A percentile compares a stretch with the other conserved stretches of the same genome.
Conservation (phyloP, 1,140 invertebrate species). For the Spodoptera frugiperda region DNA sequence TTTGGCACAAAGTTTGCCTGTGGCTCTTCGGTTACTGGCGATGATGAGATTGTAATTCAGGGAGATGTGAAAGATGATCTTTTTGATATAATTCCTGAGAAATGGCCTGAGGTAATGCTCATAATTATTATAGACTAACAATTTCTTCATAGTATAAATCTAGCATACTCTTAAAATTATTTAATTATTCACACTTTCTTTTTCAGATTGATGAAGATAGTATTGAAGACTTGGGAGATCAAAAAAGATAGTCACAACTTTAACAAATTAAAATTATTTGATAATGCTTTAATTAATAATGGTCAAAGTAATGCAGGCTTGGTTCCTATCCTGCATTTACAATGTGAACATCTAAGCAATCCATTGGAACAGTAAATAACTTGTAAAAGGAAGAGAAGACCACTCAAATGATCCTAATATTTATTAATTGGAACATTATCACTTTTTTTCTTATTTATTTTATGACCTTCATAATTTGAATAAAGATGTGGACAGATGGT, state of each 20-base stretch:
- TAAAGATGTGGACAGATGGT: conserved; percentile 51
- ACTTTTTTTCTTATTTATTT: conserved; percentile 61
- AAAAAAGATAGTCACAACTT: conserved; percentile 87
- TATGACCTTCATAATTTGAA: conserved; percentile 59
- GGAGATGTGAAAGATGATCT: conserved; percentile 99
- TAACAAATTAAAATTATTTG: conserved; percentile 36
- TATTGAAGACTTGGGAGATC: conserved; percentile 91
- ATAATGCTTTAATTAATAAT: conserved; percentile 51
- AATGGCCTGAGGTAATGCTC: conserved; percentile 94
- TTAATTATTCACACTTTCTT: conserved; percentile 45
- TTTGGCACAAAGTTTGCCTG: conserved; percentile 99
- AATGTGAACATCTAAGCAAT: too few relatives aligned
- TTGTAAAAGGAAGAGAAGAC: not conserved
- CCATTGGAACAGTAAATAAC: not conserved
- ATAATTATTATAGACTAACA: not conserved
- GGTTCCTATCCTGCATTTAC: not conserved
- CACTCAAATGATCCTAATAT: not conserved
- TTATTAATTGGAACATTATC: conserved; percentile 55
- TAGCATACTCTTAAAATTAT: conserved; percentile 24
- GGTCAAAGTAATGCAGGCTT: not conserved
- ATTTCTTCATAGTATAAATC: not conserved
- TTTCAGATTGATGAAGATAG: conserved; percentile 90
- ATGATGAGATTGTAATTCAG: conserved; percentile 99
- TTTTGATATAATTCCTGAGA: conserved; percentile 98
- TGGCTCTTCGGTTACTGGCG: conserved; percentile 98